phyloP scores from a whole-genome alignment of 2,113 vertebrate genomes.

The Vulpes ferrilata region DNA sequence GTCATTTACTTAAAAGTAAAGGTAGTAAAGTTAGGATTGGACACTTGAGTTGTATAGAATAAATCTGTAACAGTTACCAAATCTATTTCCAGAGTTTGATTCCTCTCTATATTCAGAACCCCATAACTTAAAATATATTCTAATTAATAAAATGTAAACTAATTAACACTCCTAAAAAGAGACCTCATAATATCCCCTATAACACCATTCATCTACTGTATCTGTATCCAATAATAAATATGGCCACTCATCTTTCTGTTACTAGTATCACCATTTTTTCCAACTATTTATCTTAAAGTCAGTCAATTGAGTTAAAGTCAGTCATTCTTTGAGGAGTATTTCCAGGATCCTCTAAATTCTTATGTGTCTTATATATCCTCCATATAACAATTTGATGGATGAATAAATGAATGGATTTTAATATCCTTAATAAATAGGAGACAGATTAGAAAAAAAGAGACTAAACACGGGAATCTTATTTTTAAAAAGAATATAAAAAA shows the following conservation, averaged over 20 bases:
- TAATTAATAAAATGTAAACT: not conserved
- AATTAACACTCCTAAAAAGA: not conserved
- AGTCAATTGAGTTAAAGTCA: not conserved
- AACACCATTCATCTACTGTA: not conserved
- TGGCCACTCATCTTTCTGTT: not conserved
- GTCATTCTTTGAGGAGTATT: not conserved
- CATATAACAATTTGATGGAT: not conserved
- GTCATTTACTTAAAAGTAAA: not conserved
- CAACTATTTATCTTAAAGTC: not conserved
- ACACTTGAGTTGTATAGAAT: not conserved
- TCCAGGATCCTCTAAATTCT: not conserved
- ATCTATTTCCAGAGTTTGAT: not conserved
- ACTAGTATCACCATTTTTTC: not conserved
- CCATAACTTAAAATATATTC: not conserved
- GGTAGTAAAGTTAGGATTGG: not conserved
- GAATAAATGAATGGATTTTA: not conserved
- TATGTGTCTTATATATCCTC: not conserved
- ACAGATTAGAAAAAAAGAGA: constrained; percentile 21
- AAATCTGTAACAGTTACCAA: not conserved
- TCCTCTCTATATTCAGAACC: not conserved
- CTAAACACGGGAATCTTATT: not conserved
- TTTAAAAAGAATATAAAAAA: not conserved
- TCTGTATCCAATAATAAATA: not conserved
- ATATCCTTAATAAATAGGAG: not conserved
- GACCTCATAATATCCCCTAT: not conserved